Evolutionary conservation across 2,888 invertebrate genomes (phyloP).

Genomic region (Agonopterix subpropinquella): DNA sequence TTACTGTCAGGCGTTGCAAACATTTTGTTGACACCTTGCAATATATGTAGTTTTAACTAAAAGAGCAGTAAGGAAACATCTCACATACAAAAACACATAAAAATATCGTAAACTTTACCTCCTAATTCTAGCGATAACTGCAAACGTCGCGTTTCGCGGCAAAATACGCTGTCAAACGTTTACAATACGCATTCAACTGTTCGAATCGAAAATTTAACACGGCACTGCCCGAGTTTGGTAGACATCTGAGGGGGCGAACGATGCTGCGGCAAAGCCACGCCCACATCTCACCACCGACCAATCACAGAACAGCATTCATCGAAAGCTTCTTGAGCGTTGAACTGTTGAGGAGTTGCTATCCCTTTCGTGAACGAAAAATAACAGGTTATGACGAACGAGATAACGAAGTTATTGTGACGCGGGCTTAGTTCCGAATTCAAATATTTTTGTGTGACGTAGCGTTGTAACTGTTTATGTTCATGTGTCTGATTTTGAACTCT

Average conservation of each 20-base stretch:
- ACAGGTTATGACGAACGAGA: constrained; percentile 11
- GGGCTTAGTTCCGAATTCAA: constrained; percentile 8
- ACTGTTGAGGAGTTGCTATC: constrained; percentile 11
- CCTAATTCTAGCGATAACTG: constrained; percentile 50
- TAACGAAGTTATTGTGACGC: constrained; percentile 7
- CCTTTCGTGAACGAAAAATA: constrained; percentile 6
- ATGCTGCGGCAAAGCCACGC: constrained; percentile 53
- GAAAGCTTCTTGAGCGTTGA: constrained; percentile 30
- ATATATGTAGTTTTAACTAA: too few relatives aligned
- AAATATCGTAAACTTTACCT: constrained; percentile 51
- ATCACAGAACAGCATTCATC: constrained; percentile 26
- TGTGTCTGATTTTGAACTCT: neutral
- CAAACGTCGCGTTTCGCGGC: constrained; percentile 54
- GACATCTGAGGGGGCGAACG: constrained; percentile 56
- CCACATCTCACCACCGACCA: constrained; percentile 41
- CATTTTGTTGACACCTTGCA: too few relatives aligned
- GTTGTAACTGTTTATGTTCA: neutral
- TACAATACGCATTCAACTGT: constrained; percentile 70
- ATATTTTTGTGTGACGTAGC: neutral
- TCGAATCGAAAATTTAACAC: constrained; percentile 55
- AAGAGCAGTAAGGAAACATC: too few relatives aligned
- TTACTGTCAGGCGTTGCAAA: too few relatives aligned
- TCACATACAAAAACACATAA: constrained; percentile 9
- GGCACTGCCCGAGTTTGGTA: constrained; percentile 52
- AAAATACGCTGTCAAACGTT: constrained; percentile 53